A percentile compares a stretch with the other conserved stretches of the same genome.
These are phyloP conservation scores for Caenorhabditis sp. DNA, from an alignment of 2,888 invertebrate species.

Conservation along the genomic window DNA sequence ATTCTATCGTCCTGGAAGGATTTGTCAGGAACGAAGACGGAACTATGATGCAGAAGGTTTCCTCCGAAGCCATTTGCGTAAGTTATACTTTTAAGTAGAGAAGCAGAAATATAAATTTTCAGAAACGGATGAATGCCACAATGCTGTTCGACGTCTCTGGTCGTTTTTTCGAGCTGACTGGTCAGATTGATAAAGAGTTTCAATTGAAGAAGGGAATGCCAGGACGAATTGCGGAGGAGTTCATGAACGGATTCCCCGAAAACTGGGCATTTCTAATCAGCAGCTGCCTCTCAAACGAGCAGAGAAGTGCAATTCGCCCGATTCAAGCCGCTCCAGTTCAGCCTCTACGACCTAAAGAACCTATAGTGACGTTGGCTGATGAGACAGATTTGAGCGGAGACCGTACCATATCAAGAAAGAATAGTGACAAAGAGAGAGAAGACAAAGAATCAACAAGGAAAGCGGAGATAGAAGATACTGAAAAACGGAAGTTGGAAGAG, in stretches of 20 bases:
- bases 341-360: slow-evolving; percentile 16
- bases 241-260: slow-evolving; percentile 41
- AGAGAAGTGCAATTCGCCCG: slow-evolving; percentile 1
- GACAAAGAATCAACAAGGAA: neutral
- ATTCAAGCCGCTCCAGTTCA: slow-evolving; percentile 17
- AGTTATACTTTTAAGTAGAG: slow-evolving; percentile 10
- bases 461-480: neutral
- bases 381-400: slow-evolving; percentile 25
- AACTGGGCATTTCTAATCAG: slow-evolving; percentile 41
- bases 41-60: slow-evolving; percentile 25
- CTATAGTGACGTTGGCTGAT: slow-evolving; percentile 50
- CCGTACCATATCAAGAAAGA: neutral
- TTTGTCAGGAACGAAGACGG: slow-evolving; percentile 40
- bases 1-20: slow-evolving; percentile 29
- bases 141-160: slow-evolving; percentile 49
- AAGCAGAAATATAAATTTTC: neutral
- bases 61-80: slow-evolving; percentile 45
- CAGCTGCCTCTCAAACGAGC: neutral
- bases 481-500: neutral
- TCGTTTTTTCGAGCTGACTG: slow-evolving; percentile 36
- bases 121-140: slow-evolving; percentile 39
- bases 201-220: slow-evolving; percentile 50
- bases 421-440: slow-evolving; percentile 8
- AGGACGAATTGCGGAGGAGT: slow-evolving; percentile 29
- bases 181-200: slow-evolving; percentile 47